These are phyloP conservation scores for Telmatochromis bifrenatus DNA, from an alignment of 2,113 vertebrate genomes.

Conservation along the genomic window DNA sequence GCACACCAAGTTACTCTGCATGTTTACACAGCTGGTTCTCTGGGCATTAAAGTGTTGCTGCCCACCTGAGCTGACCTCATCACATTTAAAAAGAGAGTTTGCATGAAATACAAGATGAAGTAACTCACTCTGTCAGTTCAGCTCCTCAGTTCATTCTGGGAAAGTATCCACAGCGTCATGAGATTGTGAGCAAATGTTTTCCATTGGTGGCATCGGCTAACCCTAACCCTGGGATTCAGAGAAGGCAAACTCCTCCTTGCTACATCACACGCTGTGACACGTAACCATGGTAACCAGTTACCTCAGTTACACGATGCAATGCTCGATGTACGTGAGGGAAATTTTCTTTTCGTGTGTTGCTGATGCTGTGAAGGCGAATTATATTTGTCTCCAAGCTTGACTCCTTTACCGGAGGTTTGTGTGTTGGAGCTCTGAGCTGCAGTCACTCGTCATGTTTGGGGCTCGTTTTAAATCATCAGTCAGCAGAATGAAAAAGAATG, in stretches of 20 bases:
- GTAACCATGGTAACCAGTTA: not conserved
- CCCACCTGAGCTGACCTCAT: not conserved
- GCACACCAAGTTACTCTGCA: accelerated
- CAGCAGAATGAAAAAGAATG: not conserved
- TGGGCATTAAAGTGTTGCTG: not conserved
- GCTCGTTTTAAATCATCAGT: not conserved
- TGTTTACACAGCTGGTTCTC: not conserved
- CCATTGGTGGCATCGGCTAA: not conserved
- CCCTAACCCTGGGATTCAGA: not conserved
- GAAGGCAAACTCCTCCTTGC: not conserved
- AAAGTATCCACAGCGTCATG: not conserved
- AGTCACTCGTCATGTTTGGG: not conserved
- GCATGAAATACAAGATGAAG: not conserved
- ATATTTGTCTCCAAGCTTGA: not conserved
- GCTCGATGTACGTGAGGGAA: not conserved
- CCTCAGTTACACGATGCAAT: not conserved
- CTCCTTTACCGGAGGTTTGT: not conserved
- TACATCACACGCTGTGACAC: not conserved
- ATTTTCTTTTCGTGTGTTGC: not conserved
- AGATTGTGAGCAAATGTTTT: not conserved
- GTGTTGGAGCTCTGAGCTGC: not conserved
- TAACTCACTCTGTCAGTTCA: not conserved
- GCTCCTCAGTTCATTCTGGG: not conserved
- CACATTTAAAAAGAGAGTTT: not conserved
- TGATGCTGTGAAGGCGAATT: not conserved